These are phyloP conservation scores for Capitulum mitella DNA, from an alignment of 2,888 invertebrate genomes.

Conservation along the genomic window DNA sequence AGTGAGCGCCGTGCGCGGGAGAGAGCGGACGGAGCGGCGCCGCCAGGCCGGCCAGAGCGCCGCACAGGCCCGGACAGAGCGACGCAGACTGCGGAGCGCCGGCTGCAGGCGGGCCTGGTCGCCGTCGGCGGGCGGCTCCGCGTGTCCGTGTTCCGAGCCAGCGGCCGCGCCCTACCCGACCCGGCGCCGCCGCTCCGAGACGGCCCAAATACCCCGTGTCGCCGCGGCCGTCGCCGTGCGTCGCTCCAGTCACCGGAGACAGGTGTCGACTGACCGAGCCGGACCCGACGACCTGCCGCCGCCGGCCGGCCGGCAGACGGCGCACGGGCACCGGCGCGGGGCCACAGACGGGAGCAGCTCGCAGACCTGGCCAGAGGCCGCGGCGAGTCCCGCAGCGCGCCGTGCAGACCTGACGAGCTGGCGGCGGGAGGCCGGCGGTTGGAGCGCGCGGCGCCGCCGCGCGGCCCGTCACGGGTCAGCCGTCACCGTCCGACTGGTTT, in stretches of 20 bases:
- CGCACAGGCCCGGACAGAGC: too few species aligned
- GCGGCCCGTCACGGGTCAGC: too few species aligned
- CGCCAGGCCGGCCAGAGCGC: too few species aligned
- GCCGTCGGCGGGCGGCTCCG: neutral
- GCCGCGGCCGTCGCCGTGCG: neutral
- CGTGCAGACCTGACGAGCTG: too few species aligned
- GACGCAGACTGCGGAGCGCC: neutral
- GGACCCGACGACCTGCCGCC: neutral
- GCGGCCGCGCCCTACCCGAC: neutral
- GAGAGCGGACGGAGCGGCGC: neutral
- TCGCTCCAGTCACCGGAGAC: neutral
- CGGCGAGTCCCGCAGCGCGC: too few species aligned
- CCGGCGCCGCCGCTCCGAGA: neutral
- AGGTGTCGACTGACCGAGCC: neutral
- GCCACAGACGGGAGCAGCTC: too few species aligned
- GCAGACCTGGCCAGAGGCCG: too few species aligned
- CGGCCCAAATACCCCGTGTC: neutral
- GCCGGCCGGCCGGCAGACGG: neutral
- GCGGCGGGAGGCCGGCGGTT: too few species aligned
- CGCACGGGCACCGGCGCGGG: neutral
- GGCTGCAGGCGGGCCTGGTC: neutral
- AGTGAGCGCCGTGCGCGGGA: conserved; percentile 1
- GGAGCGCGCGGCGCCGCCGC: too few species aligned
- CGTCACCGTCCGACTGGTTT: too few species aligned
- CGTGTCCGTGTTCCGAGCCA: neutral